phyloP scores from a whole-genome alignment of 2,113 vertebrate species.

The Canis aureus region DNA sequence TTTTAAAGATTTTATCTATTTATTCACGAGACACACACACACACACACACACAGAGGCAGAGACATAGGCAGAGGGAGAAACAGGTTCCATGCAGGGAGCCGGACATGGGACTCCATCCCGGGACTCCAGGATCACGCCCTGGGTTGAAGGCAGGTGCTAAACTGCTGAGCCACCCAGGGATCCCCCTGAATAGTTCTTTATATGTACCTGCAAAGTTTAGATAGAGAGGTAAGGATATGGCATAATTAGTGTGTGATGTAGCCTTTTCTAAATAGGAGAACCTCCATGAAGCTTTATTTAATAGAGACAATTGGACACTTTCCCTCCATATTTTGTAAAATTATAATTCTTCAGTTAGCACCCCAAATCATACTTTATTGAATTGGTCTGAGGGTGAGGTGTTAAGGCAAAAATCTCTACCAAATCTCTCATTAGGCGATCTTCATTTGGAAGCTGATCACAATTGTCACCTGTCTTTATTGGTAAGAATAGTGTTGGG shows the following conservation, averaged over 20 bases:
- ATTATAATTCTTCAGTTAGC: conserved; percentile 25
- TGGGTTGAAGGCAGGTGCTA: too few species aligned
- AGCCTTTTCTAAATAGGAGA: background rate
- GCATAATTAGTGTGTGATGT: background rate
- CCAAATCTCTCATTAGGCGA: background rate
- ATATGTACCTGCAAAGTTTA: background rate
- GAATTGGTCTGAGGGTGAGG: background rate
- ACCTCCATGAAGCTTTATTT: background rate
- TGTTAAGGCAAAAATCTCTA: background rate
- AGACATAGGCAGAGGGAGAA: too few species aligned
- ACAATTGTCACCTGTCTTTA: background rate
- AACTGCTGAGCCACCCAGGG: too few species aligned
- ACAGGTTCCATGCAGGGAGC: too few species aligned
- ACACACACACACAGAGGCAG: too few species aligned
- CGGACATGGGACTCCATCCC: too few species aligned
- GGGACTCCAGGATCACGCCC: too few species aligned
- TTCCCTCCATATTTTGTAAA: background rate
- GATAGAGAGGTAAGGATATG: background rate
- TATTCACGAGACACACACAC: too few species aligned
- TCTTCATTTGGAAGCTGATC: conserved; percentile 32
- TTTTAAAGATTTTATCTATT: too few species aligned
- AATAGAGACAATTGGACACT: background rate
- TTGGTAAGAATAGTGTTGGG: background rate
- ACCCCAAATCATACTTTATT: background rate
- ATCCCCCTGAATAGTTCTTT: background rate